Conservation (phyloP, 2,888 invertebrate genomes). For the Drosophila yooni region DNA sequence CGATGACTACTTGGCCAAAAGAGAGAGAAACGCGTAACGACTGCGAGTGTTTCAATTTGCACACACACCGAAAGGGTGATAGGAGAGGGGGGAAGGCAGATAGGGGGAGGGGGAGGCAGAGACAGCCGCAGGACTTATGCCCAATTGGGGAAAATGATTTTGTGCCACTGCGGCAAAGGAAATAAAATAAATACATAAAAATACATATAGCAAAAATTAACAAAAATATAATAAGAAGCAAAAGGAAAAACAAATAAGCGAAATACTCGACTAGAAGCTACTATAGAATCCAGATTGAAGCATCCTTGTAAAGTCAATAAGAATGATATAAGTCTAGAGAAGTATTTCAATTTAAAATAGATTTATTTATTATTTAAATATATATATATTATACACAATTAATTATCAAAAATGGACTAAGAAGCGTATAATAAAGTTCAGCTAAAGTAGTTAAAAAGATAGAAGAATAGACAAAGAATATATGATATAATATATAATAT, state of each 20-base stretch:
- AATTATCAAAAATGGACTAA: too few species aligned
- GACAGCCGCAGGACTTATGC: conserved; percentile 71
- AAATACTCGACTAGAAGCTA: conserved; percentile 2
- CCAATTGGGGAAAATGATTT: conserved; percentile 79
- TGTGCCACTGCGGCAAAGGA: conserved; percentile 75
- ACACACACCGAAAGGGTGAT: conserved; percentile 21
- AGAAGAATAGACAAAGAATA: too few species aligned
- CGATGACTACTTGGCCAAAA: conserved; percentile 42
- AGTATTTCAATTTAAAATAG: neutral
- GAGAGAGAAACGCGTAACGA: conserved; percentile 41
- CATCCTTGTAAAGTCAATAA: neutral
- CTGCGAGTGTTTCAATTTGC: conserved; percentile 77
- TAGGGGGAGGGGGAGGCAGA: neutral
- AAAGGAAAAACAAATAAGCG: neutral
- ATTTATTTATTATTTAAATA: neutral
- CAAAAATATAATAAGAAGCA: conserved; percentile 13
- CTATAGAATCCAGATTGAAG: neutral
- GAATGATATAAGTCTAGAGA: fast-evolving
- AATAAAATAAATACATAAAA: conserved; percentile 40
- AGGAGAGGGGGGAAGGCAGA: neutral
- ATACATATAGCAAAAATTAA: conserved; percentile 20
- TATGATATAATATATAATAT: too few species aligned
- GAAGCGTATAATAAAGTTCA: neutral
- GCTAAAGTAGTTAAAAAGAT: neutral
- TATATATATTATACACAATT: neutral